phyloP scores from a whole-genome alignment of 2,113 vertebrate species.

The Anarhynchus alexandrinus region DNA sequence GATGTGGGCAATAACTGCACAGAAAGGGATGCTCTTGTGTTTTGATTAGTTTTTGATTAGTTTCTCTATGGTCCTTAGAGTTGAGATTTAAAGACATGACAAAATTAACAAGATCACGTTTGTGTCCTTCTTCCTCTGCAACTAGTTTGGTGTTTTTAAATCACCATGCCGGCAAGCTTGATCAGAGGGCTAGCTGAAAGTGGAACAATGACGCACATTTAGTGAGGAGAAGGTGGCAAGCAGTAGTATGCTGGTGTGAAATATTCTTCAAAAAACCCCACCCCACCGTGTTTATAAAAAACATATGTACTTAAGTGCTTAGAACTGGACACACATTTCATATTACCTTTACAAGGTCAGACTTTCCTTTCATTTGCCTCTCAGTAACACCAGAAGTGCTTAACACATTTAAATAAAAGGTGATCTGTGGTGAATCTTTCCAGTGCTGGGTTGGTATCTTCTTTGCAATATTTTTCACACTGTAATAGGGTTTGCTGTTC shows the following conservation, averaged over 20 bases:
- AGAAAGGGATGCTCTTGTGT: not conserved
- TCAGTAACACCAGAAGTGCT: not conserved
- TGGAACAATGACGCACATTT: not conserved
- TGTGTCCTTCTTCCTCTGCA: not conserved
- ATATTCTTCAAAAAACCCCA: not conserved
- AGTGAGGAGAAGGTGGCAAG: not conserved
- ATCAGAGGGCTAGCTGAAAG: not conserved
- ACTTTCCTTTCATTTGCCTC: not conserved
- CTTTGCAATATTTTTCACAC: not conserved
- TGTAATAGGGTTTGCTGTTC: not conserved
- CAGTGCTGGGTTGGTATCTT: not conserved
- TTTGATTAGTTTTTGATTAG: not conserved
- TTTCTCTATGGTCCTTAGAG: not conserved
- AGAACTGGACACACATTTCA: not conserved
- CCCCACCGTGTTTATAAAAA: not conserved
- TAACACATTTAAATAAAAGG: not conserved
- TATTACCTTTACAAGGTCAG: not conserved
- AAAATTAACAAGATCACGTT: not conserved
- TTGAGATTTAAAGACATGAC: not conserved
- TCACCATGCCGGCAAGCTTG: not conserved
- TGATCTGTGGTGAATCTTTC: not conserved
- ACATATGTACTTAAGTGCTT: not conserved
- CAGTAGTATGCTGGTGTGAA: not conserved
- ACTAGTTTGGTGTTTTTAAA: not conserved
- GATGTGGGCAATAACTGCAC: not conserved